These are phyloP conservation scores for Cercocebus atys DNA, from an alignment of 2,113 vertebrate genomes.

Conservation along the genomic window DNA sequence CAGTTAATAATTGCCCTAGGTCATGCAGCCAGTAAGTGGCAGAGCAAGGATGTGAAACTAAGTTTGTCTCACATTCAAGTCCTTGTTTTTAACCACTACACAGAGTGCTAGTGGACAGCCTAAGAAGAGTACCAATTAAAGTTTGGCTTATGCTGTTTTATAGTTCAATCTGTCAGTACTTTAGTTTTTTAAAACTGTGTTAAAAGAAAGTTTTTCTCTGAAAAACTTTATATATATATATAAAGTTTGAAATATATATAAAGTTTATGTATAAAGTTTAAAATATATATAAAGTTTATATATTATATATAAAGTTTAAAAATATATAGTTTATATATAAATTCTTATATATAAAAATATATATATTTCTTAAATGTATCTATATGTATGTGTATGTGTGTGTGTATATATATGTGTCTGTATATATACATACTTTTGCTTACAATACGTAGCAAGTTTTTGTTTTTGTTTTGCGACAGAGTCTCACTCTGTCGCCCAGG, in stretches of 20 bases:
- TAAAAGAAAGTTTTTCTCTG: background rate
- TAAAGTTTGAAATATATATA: no score
- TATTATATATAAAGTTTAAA: no score
- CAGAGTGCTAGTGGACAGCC: background rate
- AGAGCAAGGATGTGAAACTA: background rate
- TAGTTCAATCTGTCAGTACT: background rate
- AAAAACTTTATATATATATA: no score
- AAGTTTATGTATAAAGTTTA: no score
- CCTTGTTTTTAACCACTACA: background rate
- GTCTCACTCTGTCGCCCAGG: no score
- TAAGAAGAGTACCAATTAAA: background rate
- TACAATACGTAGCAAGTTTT: background rate
- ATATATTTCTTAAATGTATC: background rate
- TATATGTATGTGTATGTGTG: background rate
- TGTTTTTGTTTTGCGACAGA: no score
- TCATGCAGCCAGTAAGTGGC: background rate
- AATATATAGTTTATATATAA: no score
- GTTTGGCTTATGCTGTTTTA: background rate
- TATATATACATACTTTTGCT: background rate
- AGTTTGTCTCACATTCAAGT: background rate
- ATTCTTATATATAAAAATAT: no score
- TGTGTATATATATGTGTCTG: no score
- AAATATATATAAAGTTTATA: no score
- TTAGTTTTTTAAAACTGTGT: background rate
- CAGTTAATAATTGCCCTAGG: background rate